Percentiles rank a stretch among this genome's conserved stretches.
phyloP scores from a whole-genome alignment of 2,113 vertebrate species.

The Recurvirostra avosetta region DNA sequence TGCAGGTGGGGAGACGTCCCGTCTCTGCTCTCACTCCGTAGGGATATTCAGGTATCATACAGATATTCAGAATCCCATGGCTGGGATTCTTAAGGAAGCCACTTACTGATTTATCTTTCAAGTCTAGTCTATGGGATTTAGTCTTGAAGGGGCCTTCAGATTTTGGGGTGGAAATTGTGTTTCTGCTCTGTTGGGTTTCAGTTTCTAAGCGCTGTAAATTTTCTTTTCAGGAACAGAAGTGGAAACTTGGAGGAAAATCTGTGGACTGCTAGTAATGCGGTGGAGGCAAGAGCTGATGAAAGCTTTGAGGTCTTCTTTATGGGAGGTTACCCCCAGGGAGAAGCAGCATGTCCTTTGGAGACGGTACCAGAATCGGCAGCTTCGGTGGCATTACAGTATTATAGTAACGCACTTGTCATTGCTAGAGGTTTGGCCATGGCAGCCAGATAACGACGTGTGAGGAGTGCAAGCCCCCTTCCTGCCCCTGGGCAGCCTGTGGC shows the following conservation, averaged over 20 bases:
- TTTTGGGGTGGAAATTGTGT: background rate
- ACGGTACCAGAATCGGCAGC: background rate
- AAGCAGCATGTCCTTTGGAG: background rate
- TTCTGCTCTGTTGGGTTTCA: background rate
- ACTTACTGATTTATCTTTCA: background rate
- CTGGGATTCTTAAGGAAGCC: background rate
- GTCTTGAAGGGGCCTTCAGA: background rate
- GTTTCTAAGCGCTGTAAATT: background rate
- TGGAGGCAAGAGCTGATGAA: background rate
- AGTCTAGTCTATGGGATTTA: background rate
- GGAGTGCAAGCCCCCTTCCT: background rate
- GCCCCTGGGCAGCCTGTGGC: background rate
- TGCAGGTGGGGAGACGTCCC: background rate
- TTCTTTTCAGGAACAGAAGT: slow-evolving; percentile 16
- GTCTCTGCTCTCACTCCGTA: background rate
- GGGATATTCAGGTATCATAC: background rate
- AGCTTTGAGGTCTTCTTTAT: background rate
- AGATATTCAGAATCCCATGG: too few species aligned
- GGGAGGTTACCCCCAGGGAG: background rate
- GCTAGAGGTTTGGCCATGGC: background rate
- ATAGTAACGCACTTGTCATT: background rate
- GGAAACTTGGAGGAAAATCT: background rate
- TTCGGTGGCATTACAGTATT: background rate
- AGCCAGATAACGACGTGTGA: fast-evolving
- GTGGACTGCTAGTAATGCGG: background rate